phyloP scores from a whole-genome alignment of 2,888 invertebrate genomes.

The Parapristionchus giblindavisi region DNA sequence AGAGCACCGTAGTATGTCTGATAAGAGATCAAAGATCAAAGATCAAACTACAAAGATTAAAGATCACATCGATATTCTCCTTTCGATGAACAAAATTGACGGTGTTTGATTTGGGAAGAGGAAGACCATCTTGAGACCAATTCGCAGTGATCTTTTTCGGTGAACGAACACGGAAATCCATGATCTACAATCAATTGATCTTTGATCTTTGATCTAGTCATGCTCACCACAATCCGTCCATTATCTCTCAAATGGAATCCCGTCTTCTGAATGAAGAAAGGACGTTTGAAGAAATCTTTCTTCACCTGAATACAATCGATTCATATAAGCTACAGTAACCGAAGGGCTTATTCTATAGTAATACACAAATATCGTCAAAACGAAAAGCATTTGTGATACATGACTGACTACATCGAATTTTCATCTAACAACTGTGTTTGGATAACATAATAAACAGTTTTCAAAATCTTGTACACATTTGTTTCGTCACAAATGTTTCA shows the following conservation, averaged over 20 bases:
- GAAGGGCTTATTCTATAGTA: not conserved
- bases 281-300: conserved; percentile 29
- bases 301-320: conserved; percentile 32
- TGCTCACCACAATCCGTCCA: conserved; percentile 29
- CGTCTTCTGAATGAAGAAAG: conserved; percentile 35
- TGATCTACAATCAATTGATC: conserved; percentile 2
- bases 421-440: too few species aligned
- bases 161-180: conserved; percentile 37
- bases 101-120: conserved; percentile 23
- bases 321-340: too few species aligned
- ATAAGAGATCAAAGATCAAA: not conserved
- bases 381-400: too few species aligned
- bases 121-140: conserved; percentile 31
- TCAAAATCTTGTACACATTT: too few species aligned
- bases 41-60: not conserved
- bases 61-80: conserved; percentile 32
- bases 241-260: conserved; percentile 33
- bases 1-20: conserved; percentile 38
- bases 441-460: too few species aligned
- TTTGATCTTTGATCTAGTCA: not conserved
- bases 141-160: conserved; percentile 29
- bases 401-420: too few species aligned
- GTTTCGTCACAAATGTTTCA: too few species aligned
- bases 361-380: too few species aligned
- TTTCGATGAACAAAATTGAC: conserved; percentile 33